phyloP scores from a whole-genome alignment of 2,113 vertebrate species.

The Cryptotis parvus region DNA sequence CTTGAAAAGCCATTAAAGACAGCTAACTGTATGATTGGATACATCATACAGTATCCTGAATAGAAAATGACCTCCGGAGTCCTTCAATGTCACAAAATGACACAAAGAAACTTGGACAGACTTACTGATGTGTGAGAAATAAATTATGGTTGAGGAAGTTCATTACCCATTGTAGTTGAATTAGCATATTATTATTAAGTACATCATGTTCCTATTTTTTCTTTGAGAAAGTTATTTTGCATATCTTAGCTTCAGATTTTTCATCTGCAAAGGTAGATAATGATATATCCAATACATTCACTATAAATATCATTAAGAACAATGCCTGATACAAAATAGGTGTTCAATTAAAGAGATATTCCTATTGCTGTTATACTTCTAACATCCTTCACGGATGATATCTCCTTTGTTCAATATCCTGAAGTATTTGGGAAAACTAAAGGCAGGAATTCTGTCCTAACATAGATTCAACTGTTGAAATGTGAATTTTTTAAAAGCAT shows the following conservation, averaged over 20 bases:
- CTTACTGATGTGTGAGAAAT: neutral
- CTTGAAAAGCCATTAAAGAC: neutral
- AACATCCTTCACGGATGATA: neutral
- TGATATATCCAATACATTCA: neutral
- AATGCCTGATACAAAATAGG: neutral
- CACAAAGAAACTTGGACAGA: neutral
- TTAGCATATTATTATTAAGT: neutral
- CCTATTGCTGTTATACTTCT: neutral
- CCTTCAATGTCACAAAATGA: neutral
- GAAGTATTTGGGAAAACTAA: neutral
- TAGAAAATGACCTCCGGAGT: neutral
- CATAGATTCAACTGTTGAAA: constrained; percentile 34
- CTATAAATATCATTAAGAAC: neutral
- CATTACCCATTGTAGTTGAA: neutral
- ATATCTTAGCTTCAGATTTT: constrained; percentile 54
- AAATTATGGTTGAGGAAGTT: neutral
- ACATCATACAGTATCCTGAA: neutral
- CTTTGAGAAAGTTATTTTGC: neutral
- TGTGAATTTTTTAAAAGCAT: neutral
- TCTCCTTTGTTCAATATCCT: constrained; percentile 10
- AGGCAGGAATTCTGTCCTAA: neutral
- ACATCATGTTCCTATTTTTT: neutral
- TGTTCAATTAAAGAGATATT: neutral
- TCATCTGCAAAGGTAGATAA: constrained; percentile 4
- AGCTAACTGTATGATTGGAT: neutral